Conservation (phyloP, 2,113 vertebrate species). For the Cacatua alba region DNA sequence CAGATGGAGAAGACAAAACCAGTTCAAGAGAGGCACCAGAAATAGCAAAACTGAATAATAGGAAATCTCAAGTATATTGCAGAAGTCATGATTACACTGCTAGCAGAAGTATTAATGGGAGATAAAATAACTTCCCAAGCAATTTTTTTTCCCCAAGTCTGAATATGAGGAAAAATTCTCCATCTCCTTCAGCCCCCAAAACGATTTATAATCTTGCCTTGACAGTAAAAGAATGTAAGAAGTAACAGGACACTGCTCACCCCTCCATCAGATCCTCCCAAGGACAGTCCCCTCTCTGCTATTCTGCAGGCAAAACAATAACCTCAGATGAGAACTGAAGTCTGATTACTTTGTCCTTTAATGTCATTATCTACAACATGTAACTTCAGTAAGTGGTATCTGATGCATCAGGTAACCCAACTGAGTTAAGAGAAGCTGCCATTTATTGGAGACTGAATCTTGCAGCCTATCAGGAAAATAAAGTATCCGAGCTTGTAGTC, state of each 20-base stretch:
- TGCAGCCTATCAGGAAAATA: neutral
- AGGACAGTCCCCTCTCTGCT: conserved; percentile 88
- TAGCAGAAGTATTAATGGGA: neutral
- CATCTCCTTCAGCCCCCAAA: neutral
- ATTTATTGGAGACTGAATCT: neutral
- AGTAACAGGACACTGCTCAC: conserved; percentile 78
- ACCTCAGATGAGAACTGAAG: conserved; percentile 39
- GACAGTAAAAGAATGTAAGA: conserved; percentile 18
- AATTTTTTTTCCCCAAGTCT: neutral
- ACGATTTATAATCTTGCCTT: conserved; percentile 12
- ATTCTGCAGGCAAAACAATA: conserved; percentile 80
- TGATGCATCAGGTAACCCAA: neutral
- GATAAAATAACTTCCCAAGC: neutral
- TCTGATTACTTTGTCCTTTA: neutral
- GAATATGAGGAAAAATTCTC: neutral
- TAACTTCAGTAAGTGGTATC: neutral
- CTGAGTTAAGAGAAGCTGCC: neutral
- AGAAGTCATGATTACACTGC: neutral
- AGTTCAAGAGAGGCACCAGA: neutral
- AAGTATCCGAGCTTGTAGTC: neutral
- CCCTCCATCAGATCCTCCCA: conserved; percentile 97
- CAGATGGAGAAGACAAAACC: neutral
- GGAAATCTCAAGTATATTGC: neutral
- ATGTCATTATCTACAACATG: neutral
- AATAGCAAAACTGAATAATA: neutral